Evolutionary conservation across 92 coral and sea anemone species (phyloP), one percentile per base, ranked within the genome.

Genomic region (Bergia sp.): DNA sequence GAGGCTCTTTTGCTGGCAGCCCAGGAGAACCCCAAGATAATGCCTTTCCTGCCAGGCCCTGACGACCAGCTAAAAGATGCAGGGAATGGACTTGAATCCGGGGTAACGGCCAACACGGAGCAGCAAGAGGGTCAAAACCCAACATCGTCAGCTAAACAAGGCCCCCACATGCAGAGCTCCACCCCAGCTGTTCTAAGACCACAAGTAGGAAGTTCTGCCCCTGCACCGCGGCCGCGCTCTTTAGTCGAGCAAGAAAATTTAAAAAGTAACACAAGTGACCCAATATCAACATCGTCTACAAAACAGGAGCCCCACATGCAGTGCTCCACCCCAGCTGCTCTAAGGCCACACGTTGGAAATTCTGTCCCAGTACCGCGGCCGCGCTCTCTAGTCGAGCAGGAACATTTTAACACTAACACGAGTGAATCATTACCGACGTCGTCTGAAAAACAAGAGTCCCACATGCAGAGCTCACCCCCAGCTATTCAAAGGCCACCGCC

Each of bases 1-100:
- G 95, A 97, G 92, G 98, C 99, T 76, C 92, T 97, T 18, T 87
- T 97, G 57, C 84, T 86, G 67, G 98, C 97, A 12, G 98, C 98
- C 47, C 91, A 95, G 88, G 96, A 93, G 82, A 96, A 95, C 79
- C 98, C 98, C 15, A 93, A 93, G 55, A 89, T 95, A 40, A 85
- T 95, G 4, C 98, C 98, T 3, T 95, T 93, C 80, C 66, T 95
- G 90, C 84, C 89, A 75, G 77, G 0, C 38, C 43, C 66, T 4
- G 23, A 47, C 11, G 87, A 84, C 37, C 65, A 69, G 38, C 10
- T 4, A 1, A 37, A 29, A 69, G 53, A 21, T 11, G 10, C 37
- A 23, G 45, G n/a, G 36, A 20, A 9, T 12, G 41, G 7, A 9
- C 29, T 18, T 76, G 3, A 16, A 76, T 44, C 43, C 9, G 29